Evolutionary conservation across 2,888 invertebrate species (phyloP), one percentile per base, ranked within the genome.

Genomic region (Papilio elwesi): DNA sequence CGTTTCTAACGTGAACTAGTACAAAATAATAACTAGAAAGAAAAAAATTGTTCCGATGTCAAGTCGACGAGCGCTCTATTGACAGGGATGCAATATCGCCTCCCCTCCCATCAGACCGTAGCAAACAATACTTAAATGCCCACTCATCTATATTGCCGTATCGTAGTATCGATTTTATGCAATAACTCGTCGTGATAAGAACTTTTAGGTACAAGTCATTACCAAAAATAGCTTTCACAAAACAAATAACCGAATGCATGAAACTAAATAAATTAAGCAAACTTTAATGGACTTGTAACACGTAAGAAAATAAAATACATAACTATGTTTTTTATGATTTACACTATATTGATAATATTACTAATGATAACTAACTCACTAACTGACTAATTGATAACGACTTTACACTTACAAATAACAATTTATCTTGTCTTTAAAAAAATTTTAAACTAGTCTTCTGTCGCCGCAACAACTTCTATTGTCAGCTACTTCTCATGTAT

Each of bases 41-140:
- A 59, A 57, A 62, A 26, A 68, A 38, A 51, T 16, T n/a, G 16
- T 57, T 43, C 49, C 38, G 16, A 65, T n/a, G 63, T 57, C 38
- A 48, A 26, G 12, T 49, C 43, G 64, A 53, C 51, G 47, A 63
- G 65, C 68, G 69, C 57, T 73, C 71, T 74, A 75, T 76, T 75
- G 77, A 74, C 75, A 73, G 65, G 75, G 76, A 74, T 75, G 78
- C 80, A 85, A 83, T 83, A 84, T 82, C 76, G 78, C 74, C 78
- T 76, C 81, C 85, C 85, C 84, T 78, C 74, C 79, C 80, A 81
- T 83, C 81, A 81, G 81, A 76, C 78, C 77, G 79, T 77, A 75
- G 83, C 81, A 87, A 86, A 87, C 84, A 87, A 80, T 81, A 81
- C 85, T 85, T 80, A 79, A 84, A 79, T 77, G 78, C 77, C 81